Base-by-base conservation (phyloP, 2,113 vertebrate genomes). In the Astatotilapia flaviijosephi region DNA sequence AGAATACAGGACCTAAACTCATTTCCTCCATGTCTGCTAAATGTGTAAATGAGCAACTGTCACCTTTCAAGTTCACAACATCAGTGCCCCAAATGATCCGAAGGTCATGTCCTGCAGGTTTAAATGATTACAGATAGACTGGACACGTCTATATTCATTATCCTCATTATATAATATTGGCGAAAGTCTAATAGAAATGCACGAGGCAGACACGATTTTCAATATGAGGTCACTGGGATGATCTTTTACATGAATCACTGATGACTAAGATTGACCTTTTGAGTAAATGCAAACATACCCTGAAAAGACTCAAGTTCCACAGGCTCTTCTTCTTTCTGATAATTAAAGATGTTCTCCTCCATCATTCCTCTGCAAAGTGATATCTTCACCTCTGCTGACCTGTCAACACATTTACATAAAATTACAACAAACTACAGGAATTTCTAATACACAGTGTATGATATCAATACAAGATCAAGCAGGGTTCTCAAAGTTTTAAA, bases 271-370 rank as follows among this genome's bases (percentile, higher is more conserved):
- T 6, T 19, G 8, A 37, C 4, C 54, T 31, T 5, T 23, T 86
- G 17, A 7, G 17, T 56, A 28, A 65, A 70, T 26, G 13, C 13
- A 70, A 26, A 91, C 93, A 37, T 87, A 95, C 95, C 92, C 33
- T 88, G 91, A 70, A 91, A 94, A 23, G 17, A 26, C 9, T 89
- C 82, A 2, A 53, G 4, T 21, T 92, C 90, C 82, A 88, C 26
- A 3, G 26, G 2, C 2, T 87, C 83, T 33, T 93, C 82, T 19
- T 91, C 90, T 79, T 86, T 92, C 49, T 68, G 26, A 58, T 73
- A 58, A 17, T 92, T 90, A 79, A 93, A 91, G 13, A 73, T 6
- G 7, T 68, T 73, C 3, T 77, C 84, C 60, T 95, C 95, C 95
- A 96, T 96, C 1, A 9, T 33, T 51, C 56, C 70, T 73, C 51